These are phyloP conservation scores for Neoscelio sp. DNA, from an alignment of 2,888 invertebrate genomes.

Conservation along the genomic window DNA sequence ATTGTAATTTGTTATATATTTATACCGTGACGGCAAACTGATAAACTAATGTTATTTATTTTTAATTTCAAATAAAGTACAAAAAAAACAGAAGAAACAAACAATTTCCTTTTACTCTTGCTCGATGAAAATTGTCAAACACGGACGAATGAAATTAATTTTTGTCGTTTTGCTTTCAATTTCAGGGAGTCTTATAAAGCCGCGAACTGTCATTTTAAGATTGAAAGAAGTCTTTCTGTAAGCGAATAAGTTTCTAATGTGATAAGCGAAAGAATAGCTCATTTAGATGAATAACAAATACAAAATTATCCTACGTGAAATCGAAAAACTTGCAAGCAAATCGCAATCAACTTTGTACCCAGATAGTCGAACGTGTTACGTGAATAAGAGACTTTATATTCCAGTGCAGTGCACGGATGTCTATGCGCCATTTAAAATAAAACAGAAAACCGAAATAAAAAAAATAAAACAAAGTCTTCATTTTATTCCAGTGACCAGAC, in stretches of 20 bases:
- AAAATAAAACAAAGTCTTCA: conserved; percentile 2
- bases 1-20: conserved; percentile 60
- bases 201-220: conserved; percentile 15
- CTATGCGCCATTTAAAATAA: conserved; percentile 44
- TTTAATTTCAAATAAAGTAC: conserved; percentile 61
- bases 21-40: conserved; percentile 48
- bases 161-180: background rate
- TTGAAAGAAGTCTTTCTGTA: conserved; percentile 4
- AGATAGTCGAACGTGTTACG: conserved; percentile 44
- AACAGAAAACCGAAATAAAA: too few relatives aligned
- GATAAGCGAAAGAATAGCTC: conserved; percentile 58
- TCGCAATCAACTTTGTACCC: conserved; percentile 53
- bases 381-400: conserved; percentile 57
- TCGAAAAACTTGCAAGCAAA: conserved; percentile 31
- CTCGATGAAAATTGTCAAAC: conserved; percentile 3
- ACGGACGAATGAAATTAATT: background rate
- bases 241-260: conserved; percentile 38
- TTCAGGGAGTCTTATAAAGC: conserved; percentile 16
- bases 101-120: conserved; percentile 11
- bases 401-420: conserved; percentile 57
- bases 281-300: conserved; percentile 40
- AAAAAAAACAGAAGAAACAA: conserved; percentile 32
- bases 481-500: too few relatives aligned
- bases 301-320: too few relatives aligned
- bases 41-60: conserved; percentile 59